Conservation (phyloP, 2,113 vertebrate species). For the Halichoerus grypus region DNA sequence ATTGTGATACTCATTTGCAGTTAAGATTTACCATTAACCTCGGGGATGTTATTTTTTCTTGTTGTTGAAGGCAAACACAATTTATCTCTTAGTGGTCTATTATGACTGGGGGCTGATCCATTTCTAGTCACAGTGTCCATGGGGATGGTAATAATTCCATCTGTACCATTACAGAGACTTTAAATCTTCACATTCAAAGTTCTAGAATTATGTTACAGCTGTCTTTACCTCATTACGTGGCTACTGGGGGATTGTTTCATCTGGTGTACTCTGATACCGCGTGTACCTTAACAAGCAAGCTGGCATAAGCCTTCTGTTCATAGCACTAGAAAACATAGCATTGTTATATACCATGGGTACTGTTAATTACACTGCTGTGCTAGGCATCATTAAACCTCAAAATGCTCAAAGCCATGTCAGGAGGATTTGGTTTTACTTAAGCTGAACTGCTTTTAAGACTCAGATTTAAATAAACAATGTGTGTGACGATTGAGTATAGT, state of each 20-base stretch:
- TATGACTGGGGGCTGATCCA: conserved; percentile 68
- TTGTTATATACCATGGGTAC: conserved; percentile 81
- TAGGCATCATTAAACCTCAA: conserved; percentile 85
- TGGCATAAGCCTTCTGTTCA: conserved; percentile 87
- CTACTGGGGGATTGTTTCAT: conserved; percentile 86
- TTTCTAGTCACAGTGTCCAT: conserved; percentile 71
- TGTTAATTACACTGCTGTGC: conserved; percentile 86
- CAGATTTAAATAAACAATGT: conserved; percentile 66
- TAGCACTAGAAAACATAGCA: conserved; percentile 76
- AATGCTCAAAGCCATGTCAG: conserved; percentile 79
- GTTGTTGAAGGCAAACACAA: conserved; percentile 39
- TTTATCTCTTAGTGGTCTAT: conserved; percentile 62
- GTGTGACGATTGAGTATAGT: neutral
- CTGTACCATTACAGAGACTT: conserved; percentile 79
- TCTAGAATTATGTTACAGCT: conserved; percentile 86
- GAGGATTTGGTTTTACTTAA: conserved; percentile 83
- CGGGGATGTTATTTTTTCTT: neutral
- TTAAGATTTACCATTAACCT: conserved; percentile 48
- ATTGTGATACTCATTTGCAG: neutral
- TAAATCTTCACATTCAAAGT: conserved; percentile 80
- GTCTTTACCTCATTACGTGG: conserved; percentile 85
- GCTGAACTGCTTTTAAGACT: conserved; percentile 75
- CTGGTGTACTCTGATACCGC: conserved; percentile 80
- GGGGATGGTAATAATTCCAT: conserved; percentile 76
- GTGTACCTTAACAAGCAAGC: conserved; percentile 88